Percentiles rank a stretch among this genome's conserved stretches.
phyloP scores from a whole-genome alignment of 2,113 vertebrate genomes.

The Sylvietta virens region DNA sequence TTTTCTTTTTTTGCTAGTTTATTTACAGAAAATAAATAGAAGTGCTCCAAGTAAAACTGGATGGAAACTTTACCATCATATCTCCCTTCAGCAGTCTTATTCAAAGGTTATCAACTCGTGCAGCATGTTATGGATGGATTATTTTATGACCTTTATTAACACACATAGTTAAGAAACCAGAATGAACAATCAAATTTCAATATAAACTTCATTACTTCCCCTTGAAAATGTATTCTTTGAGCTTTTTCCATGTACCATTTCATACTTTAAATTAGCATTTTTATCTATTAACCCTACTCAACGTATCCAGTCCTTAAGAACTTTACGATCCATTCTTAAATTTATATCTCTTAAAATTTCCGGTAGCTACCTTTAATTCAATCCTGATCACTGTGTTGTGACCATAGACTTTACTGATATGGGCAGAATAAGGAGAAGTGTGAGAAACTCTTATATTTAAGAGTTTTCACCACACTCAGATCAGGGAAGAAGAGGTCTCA shows the following conservation, averaged over 20 bases:
- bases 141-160: background rate
- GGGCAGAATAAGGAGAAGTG: background rate
- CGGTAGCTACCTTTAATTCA: background rate
- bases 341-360: background rate
- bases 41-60: background rate
- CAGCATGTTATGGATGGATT: background rate
- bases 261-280: background rate
- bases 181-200: background rate
- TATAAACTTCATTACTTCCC: background rate
- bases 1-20: background rate
- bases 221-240: background rate
- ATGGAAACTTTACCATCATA: background rate
- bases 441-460: background rate
- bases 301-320: background rate
- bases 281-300: background rate
- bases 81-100: background rate
- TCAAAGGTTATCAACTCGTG: background rate
- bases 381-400: background rate
- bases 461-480: background rate
- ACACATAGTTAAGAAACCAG: background rate
- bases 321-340: background rate
- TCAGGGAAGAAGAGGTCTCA: background rate
- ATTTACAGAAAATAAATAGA: background rate
- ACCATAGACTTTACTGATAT: background rate
- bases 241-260: background rate